Percentiles rank a stretch among this genome's conserved stretches.
phyloP scores from a whole-genome alignment of 2,113 vertebrate genomes.

The Prochilodus magdalenae region DNA sequence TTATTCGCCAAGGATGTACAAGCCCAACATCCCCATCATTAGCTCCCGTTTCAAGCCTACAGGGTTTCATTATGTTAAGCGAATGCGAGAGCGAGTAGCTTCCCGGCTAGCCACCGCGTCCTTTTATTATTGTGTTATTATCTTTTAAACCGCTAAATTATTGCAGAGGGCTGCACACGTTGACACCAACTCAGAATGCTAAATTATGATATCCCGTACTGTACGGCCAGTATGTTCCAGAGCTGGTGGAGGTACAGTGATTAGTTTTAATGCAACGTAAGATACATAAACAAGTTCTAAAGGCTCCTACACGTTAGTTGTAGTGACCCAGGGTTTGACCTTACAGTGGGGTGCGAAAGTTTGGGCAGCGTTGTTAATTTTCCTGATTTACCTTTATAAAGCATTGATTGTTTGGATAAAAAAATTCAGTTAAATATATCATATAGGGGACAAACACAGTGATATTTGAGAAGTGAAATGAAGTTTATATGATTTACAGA shows the following conservation, averaged over 20 bases:
- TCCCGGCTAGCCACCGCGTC: slow-evolving; percentile 40
- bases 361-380: too few species aligned
- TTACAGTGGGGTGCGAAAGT: too few species aligned
- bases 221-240: background rate
- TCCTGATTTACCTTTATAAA: too few species aligned
- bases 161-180: background rate
- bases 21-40: slow-evolving; percentile 56
- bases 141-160: slow-evolving; percentile 22
- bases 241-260: background rate
- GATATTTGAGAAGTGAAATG: too few species aligned
- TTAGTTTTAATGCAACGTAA: background rate
- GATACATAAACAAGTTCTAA: background rate
- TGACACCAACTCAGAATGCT: slow-evolving; percentile 3
- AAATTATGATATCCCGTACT: background rate
- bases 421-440: too few species aligned
- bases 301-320: background rate
- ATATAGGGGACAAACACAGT: too few species aligned
- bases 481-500: too few species aligned
- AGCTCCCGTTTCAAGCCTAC: slow-evolving; percentile 56
- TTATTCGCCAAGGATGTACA: slow-evolving; percentile 50
- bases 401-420: too few species aligned
- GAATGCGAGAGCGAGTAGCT: slow-evolving; percentile 45
- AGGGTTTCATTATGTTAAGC: slow-evolving; percentile 56
- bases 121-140: slow-evolving; percentile 46
- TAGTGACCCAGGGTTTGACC: slow-evolving; percentile 1